Conservation (phyloP, 1,140 invertebrate species). For the Sarcophaga bullata region DNA sequence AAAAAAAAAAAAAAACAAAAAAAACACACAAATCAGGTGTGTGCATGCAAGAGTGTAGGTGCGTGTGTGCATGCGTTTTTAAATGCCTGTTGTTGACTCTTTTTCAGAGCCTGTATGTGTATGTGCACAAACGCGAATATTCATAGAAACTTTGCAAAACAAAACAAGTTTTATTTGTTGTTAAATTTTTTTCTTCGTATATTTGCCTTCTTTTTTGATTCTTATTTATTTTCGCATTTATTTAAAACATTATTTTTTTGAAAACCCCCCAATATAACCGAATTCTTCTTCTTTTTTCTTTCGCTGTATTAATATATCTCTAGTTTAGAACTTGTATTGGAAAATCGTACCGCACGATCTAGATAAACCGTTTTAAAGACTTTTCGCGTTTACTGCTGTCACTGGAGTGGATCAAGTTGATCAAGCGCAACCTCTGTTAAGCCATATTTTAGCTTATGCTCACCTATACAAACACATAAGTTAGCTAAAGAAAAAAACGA, state of each 20-base stretch:
- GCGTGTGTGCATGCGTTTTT: background rate
- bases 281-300: background rate
- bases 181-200: background rate
- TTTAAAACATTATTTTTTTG: background rate
- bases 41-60: background rate
- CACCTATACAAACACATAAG: background rate
- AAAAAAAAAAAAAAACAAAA: too few species aligned
- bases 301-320: background rate
- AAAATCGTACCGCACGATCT: background rate
- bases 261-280: background rate
- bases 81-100: too few species aligned
- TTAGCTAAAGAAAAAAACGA: background rate
- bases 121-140: background rate
- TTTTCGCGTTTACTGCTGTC: constrained; percentile 38
- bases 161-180: background rate
- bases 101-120: background rate
- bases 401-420: constrained; percentile 40
- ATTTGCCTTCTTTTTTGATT: background rate
- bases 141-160: constrained; percentile 4
- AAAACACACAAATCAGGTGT: background rate
- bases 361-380: constrained; percentile 19
- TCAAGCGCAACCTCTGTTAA: constrained; percentile 37
- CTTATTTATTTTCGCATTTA: background rate
- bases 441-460: constrained; percentile 14
- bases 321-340: background rate